These are phyloP conservation scores for Sebastolobus altivelis DNA, from an alignment of 2,797 vertebrate species.

Conservation along the genomic window DNA sequence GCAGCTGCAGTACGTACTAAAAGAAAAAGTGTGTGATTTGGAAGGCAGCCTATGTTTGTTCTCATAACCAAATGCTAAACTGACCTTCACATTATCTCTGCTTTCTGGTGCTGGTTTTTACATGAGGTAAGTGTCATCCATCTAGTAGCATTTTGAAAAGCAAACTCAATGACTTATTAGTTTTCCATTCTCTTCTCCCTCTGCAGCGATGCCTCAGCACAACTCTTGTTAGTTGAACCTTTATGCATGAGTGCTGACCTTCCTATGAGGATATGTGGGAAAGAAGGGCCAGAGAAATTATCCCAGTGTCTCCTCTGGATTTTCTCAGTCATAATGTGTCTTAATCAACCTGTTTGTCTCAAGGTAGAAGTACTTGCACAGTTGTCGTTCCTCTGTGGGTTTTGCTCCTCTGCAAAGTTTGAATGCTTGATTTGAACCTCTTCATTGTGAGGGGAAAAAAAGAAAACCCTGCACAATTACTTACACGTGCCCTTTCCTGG, in stretches of 20 bases:
- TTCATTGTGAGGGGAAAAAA: slow-evolving; percentile 50
- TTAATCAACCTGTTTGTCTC: slow-evolving; percentile 53
- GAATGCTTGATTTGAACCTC: slow-evolving; percentile 64
- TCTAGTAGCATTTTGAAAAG: slow-evolving; percentile 11
- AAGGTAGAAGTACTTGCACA: slow-evolving; percentile 5
- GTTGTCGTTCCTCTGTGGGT: slow-evolving; percentile 8
- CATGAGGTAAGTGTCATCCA: background rate
- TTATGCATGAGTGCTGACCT: slow-evolving; percentile 38
- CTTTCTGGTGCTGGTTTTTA: background rate
- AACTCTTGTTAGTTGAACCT: slow-evolving; percentile 22
- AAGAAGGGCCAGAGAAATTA: slow-evolving; percentile 12
- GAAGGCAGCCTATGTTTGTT: background rate
- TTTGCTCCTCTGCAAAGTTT: slow-evolving; percentile 47
- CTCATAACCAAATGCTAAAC: background rate
- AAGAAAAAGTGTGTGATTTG: too few species aligned
- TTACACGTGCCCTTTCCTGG: slow-evolving; percentile 73
- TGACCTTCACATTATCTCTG: background rate
- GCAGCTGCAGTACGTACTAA: too few species aligned
- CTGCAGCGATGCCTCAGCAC: slow-evolving; percentile 3
- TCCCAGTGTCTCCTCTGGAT: slow-evolving; percentile 18
- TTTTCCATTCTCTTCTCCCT: background rate
- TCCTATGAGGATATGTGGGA: slow-evolving; percentile 13
- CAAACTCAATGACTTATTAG: background rate
- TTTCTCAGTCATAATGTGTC: slow-evolving; percentile 20
- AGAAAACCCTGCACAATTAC: slow-evolving; percentile 66